Percentiles rank a stretch among this genome's conserved stretches.
phyloP scores from a whole-genome alignment of 2,797 vertebrate species.

The Balearica regulorum region DNA sequence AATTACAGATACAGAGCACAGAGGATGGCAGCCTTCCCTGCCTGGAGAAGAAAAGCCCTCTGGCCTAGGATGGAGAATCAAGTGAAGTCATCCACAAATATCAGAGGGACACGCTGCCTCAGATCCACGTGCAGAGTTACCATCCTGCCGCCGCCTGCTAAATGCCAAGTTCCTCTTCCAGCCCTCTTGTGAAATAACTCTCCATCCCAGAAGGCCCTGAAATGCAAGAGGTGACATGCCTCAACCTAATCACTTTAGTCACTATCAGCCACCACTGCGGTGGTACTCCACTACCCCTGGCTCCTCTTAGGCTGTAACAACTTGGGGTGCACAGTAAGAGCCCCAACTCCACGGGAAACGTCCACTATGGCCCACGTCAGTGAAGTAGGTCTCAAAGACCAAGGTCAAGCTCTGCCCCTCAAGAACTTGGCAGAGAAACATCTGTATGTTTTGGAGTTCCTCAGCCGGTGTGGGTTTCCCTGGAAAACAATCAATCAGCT shows the following conservation, averaged over 20 bases:
- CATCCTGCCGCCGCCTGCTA: not conserved
- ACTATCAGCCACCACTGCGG: not conserved
- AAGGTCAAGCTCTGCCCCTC: not conserved
- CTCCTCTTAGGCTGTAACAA: not conserved
- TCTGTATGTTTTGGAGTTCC: not conserved
- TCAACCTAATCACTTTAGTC: not conserved
- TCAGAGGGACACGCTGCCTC: not conserved
- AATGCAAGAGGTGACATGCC: not conserved
- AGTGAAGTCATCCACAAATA: not conserved
- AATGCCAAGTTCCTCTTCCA: not conserved
- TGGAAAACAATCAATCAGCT: not conserved
- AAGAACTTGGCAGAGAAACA: not conserved
- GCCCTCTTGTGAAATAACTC: not conserved
- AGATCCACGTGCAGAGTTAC: accelerated
- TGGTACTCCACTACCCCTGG: accelerated
- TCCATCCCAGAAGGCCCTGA: not conserved
- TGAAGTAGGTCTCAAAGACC: not conserved
- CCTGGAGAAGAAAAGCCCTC: not conserved
- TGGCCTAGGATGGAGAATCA: not conserved
- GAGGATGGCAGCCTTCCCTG: not conserved
- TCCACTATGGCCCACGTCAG: too few relatives aligned
- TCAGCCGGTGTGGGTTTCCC: not conserved
- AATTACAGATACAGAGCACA: not conserved
- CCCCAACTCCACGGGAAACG: accelerated
- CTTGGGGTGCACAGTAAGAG: not conserved